A percentile compares a stretch with the other conserved stretches of the same genome.
Evolutionary conservation across 2,888 invertebrate species (phyloP).

Genomic region (Lacanobia wlatinum): DNA sequence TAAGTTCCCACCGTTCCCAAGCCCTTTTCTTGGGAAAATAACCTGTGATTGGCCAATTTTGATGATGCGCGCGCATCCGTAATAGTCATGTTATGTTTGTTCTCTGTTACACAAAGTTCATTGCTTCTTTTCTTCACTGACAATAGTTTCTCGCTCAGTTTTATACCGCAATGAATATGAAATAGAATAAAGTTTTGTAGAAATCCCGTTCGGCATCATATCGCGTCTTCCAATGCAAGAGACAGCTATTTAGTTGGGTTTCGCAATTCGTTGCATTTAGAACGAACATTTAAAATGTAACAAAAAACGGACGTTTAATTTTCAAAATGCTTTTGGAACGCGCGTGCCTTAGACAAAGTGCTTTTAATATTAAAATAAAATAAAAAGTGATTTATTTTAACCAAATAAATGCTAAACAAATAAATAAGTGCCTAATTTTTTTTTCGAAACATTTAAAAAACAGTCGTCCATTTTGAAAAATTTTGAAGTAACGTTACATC

Average conservation of each 20-base stretch:
- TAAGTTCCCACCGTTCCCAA: slow-evolving; percentile 69
- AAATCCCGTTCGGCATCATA: slow-evolving; percentile 5
- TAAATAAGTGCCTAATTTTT: slow-evolving; percentile 18
- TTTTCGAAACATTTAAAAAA: background rate
- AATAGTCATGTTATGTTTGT: slow-evolving; percentile 10
- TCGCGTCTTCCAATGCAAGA: slow-evolving; percentile 50
- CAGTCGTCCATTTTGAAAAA: slow-evolving; percentile 14
- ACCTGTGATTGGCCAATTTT: slow-evolving; percentile 75
- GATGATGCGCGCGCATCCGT: slow-evolving; percentile 76
- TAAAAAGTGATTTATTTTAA: slow-evolving; percentile 14
- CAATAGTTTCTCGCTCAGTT: background rate
- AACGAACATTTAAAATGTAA: slow-evolving; percentile 56
- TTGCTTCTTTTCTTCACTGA: slow-evolving; percentile 25
- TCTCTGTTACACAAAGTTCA: slow-evolving; percentile 25
- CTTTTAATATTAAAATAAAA: slow-evolving; percentile 9
- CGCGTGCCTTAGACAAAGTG: slow-evolving; percentile 42
- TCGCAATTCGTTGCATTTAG: slow-evolving; percentile 57
- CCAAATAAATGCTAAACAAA: slow-evolving; percentile 5
- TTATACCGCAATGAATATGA: slow-evolving; percentile 34
- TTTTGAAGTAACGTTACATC: background rate
- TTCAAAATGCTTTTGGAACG: slow-evolving; percentile 24
- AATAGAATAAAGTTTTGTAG: slow-evolving; percentile 1
- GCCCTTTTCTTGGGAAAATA: slow-evolving; percentile 73
- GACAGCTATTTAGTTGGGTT: slow-evolving; percentile 62
- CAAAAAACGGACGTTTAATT: slow-evolving; percentile 9